Evolutionary conservation across 2,888 invertebrate genomes (phyloP).

Genomic region (Drosophila fulvimacula): DNA sequence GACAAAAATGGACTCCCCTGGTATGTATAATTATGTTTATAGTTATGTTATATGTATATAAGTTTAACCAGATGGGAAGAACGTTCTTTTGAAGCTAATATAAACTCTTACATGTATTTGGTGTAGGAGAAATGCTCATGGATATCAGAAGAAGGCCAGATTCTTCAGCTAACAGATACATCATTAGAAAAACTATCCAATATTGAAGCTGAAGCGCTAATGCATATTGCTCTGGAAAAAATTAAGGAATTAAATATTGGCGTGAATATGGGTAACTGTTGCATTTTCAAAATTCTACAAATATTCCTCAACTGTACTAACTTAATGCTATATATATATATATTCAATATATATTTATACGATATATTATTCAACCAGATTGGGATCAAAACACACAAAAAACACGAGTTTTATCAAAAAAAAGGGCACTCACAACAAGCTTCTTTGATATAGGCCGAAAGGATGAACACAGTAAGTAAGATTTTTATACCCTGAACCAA

Average conservation of each 20-base stretch:
- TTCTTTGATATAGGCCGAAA: conserved; percentile 92
- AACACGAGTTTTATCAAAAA: conserved; percentile 92
- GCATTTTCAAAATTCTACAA: not conserved
- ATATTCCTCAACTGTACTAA: not conserved
- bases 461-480: conserved; percentile 86
- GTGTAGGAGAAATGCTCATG: conserved; percentile 91
- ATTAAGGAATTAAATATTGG: conserved; percentile 94
- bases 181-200: conserved; percentile 89
- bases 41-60: not conserved
- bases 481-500: not conserved
- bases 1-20: conserved; percentile 92
- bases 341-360: not conserved
- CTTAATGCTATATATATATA: not conserved
- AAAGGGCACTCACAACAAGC: conserved; percentile 94
- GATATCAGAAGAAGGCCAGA: conserved; percentile 88
- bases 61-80: too few species aligned
- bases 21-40: conserved; percentile 86
- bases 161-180: conserved; percentile 88
- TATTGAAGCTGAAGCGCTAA: conserved; percentile 90
- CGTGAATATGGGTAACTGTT: conserved; percentile 86
- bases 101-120: not conserved
- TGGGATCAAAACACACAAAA: conserved; percentile 87
- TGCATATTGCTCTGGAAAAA: conserved; percentile 93
- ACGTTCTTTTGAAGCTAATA: not conserved
- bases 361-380: conserved; percentile 47